Evolutionary conservation across 2,113 vertebrate species (phyloP).

Genomic region (Acanthochromis polyacanthus): DNA sequence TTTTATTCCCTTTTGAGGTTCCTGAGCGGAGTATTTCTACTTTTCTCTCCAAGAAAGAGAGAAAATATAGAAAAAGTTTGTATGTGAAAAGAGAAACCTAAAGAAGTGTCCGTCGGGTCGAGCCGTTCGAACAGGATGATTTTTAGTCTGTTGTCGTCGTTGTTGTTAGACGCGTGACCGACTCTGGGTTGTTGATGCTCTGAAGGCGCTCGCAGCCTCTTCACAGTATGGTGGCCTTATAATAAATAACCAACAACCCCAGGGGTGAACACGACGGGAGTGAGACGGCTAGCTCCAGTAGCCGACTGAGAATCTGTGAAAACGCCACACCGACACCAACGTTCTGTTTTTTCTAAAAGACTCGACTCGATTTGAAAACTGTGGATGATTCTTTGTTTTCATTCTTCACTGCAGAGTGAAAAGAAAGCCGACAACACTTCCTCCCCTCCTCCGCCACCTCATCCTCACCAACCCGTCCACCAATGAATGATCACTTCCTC

Average conservation of each 20-base stretch:
- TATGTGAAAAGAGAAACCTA: slow-evolving; percentile 19
- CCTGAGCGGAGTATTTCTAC: slow-evolving; percentile 18
- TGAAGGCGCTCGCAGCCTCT: slow-evolving; percentile 78
- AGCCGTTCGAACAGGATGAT: slow-evolving; percentile 35
- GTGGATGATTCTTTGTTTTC: slow-evolving; percentile 67
- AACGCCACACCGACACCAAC: slow-evolving; percentile 31
- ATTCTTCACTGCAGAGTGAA: slow-evolving; percentile 60
- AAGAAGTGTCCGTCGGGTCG: slow-evolving; percentile 39
- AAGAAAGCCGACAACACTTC: neutral
- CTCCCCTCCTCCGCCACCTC: slow-evolving; percentile 23
- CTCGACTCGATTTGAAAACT: slow-evolving; percentile 53
- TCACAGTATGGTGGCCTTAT: slow-evolving; percentile 88
- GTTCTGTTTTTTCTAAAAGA: slow-evolving; percentile 34
- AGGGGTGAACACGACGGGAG: slow-evolving; percentile 68
- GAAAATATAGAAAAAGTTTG: slow-evolving; percentile 27
- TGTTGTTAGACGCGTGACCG: slow-evolving; percentile 62
- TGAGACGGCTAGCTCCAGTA: slow-evolving; percentile 70
- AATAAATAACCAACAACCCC: slow-evolving; percentile 82
- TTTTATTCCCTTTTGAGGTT: slow-evolving; percentile 43
- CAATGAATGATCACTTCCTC: slow-evolving; percentile 69
- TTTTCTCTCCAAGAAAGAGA: slow-evolving; percentile 28
- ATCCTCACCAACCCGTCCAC: slow-evolving; percentile 60
- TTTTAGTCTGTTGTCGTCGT: slow-evolving; percentile 63
- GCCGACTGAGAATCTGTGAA: slow-evolving; percentile 66
- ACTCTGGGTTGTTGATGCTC: slow-evolving; percentile 86